Conservation (phyloP, 2,797 vertebrate species). For the Enteromius trimaculatus region DNA sequence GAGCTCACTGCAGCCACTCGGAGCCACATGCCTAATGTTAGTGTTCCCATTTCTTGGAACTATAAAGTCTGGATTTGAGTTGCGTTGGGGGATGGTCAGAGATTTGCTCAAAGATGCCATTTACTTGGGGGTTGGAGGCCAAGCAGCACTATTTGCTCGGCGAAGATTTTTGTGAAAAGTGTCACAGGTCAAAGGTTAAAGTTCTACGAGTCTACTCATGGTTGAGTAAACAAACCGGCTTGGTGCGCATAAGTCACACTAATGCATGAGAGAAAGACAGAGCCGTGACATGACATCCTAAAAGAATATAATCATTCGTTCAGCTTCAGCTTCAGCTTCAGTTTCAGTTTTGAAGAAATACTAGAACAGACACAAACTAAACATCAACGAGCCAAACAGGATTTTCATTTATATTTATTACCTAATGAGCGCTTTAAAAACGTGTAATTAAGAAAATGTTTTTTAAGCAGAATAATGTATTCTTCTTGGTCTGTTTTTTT, state of each 20-base stretch:
- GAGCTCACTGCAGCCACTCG: slow-evolving; percentile 8
- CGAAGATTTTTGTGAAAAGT: slow-evolving; percentile 46
- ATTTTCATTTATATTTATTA: background rate
- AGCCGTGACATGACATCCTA: slow-evolving; percentile 30
- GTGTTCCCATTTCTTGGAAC: background rate
- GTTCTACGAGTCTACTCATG: slow-evolving; percentile 55
- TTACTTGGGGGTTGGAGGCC: slow-evolving; percentile 43
- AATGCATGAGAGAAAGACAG: slow-evolving; percentile 37
- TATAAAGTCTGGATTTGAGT: slow-evolving; percentile 24
- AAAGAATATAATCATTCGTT: background rate
- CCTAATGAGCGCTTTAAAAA: background rate
- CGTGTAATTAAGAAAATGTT: background rate
- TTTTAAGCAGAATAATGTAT: background rate
- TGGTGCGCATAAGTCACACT: slow-evolving; percentile 24
- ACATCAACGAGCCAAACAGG: background rate
- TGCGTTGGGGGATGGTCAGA: slow-evolving; percentile 18
- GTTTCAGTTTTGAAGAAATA: slow-evolving; percentile 24
- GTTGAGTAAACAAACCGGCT: slow-evolving; percentile 60
- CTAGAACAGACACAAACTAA: background rate
- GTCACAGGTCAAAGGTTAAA: slow-evolving; percentile 68
- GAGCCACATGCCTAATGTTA: slow-evolving; percentile 52
- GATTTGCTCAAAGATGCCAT: slow-evolving; percentile 30
- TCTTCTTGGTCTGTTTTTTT: background rate
- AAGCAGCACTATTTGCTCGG: slow-evolving; percentile 49
- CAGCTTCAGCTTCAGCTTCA: too few species aligned